These are phyloP conservation scores for Chiroxiphia lanceolata DNA, from an alignment of 2,797 vertebrate species.

Conservation along the genomic window DNA sequence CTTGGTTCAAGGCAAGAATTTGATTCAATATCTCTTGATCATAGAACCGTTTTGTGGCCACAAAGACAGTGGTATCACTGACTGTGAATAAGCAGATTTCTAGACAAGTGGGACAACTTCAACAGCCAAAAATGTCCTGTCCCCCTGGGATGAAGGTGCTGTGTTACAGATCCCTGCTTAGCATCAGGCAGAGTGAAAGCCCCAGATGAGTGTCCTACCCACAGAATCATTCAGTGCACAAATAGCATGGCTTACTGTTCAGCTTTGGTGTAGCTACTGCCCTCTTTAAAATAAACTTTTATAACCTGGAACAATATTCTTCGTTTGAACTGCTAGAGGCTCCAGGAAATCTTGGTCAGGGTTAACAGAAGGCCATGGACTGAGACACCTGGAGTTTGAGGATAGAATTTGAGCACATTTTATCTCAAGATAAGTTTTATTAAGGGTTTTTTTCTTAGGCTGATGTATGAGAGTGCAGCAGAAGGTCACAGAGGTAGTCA, in stretches of 20 bases:
- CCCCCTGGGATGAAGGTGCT: background rate
- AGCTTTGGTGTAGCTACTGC: accelerated
- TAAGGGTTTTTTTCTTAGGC: background rate
- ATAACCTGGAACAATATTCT: background rate
- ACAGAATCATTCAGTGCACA: background rate
- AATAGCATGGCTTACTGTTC: background rate
- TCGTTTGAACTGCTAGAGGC: background rate
- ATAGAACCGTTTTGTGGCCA: background rate
- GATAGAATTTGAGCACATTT: background rate
- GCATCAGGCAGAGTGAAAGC: background rate
- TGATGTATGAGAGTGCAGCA: background rate
- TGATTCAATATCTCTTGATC: background rate
- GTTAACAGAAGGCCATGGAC: background rate
- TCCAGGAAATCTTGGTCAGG: background rate
- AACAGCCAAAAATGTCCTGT: background rate
- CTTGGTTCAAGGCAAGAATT: background rate
- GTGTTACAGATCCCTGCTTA: background rate
- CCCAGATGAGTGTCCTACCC: background rate
- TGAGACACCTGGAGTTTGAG: background rate
- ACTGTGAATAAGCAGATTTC: background rate
- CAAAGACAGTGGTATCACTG: background rate
- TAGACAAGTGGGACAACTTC: background rate
- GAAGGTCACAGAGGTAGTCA: background rate
- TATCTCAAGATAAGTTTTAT: background rate
- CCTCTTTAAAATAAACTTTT: background rate